Base-by-base conservation (phyloP, 1,140 invertebrate genomes). In the Protaetia brevitarsis region DNA sequence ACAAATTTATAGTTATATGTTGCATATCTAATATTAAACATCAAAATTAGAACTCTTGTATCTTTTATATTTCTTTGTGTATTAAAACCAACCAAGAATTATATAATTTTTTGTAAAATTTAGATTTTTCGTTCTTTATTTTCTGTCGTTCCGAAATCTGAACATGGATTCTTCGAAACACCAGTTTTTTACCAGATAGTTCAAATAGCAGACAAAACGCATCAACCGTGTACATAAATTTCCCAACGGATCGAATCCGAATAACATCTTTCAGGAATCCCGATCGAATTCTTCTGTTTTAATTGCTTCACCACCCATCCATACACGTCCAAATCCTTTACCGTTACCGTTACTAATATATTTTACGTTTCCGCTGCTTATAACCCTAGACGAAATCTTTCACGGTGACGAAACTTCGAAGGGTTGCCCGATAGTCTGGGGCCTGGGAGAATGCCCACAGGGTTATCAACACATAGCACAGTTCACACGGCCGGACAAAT, bases 401-500 rank as follows among this genome's bases (percentile, higher is more conserved):
- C n/a, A 21, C 13, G 41, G 41, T 23, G 21, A 19, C 8, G 10
- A 51, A 51, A 10, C 19, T 51, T 23, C 41, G 13, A 51, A 51
- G 21, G 26, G 41, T 51, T 23, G 41, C 41, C 41, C 41, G n/a
- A n/a, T n/a, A n/a, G n/a, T 23, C 41, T 16, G 41, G 26, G 19
- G 26, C 16, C 28, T 30, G 34, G 57, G 45, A 37, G 64, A 65
- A 28, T 65, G 64, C 26, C 41, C 28, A 23, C 64, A 51, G 31
- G 51, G 64, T 65, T 57, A 41, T 45, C 34, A 41, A 51, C 64
- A 65, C 58, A 30, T 65, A 36, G 58, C 64, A 59, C 41, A 26
- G 64, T 65, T 65, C 64, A 65, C 64, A 65, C 64, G 64, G 61
- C 41, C 11, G 58, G 58, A 65, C 64, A 65, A 65, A 65, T 65